A percentile compares a stretch with the other conserved stretches of the same genome.
Conservation (phyloP, 1,140 invertebrate species). For the Diabrotica virgifera region DNA sequence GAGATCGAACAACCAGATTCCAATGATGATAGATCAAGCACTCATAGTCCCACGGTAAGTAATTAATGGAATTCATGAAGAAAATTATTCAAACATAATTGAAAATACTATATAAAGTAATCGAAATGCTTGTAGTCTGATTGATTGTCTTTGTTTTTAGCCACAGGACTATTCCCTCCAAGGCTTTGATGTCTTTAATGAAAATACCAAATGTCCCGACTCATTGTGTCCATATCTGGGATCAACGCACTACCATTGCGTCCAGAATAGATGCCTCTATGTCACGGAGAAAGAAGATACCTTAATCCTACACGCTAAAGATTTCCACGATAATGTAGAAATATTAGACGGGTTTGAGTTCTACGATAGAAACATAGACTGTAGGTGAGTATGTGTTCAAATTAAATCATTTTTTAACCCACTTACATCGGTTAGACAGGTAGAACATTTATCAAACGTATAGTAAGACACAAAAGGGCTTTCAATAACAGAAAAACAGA, state of each 20-base stretch:
- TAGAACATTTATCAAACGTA: no score
- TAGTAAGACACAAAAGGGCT: no score
- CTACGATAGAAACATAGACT: slow-evolving; percentile 76
- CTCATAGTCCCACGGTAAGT: slow-evolving; percentile 36
- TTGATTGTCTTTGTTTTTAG: slow-evolving; percentile 14
- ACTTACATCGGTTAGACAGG: no score
- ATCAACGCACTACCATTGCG: slow-evolving; percentile 69
- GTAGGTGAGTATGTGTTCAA: slow-evolving; percentile 48
- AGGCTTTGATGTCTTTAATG: slow-evolving; percentile 44
- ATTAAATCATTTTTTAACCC: no score
- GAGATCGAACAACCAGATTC: slow-evolving; percentile 47
- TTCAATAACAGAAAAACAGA: no score
- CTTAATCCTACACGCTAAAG: slow-evolving; percentile 62
- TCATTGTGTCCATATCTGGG: slow-evolving; percentile 57
- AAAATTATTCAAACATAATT: not conserved
- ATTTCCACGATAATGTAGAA: slow-evolving; percentile 80
- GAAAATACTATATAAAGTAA: no score
- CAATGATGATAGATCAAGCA: slow-evolving; percentile 42
- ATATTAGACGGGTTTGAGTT: slow-evolving; percentile 80
- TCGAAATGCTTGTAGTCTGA: not conserved
- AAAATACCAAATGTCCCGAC: slow-evolving; percentile 49
- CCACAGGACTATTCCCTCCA: slow-evolving; percentile 36
- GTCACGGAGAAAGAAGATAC: slow-evolving; percentile 45
- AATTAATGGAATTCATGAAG: not conserved
- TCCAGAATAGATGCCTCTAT: slow-evolving; percentile 65